A percentile compares a stretch with the other conserved stretches of the same genome.
phyloP scores from a whole-genome alignment of 2,113 vertebrate species.

The Chloropsis cyanopogon region DNA sequence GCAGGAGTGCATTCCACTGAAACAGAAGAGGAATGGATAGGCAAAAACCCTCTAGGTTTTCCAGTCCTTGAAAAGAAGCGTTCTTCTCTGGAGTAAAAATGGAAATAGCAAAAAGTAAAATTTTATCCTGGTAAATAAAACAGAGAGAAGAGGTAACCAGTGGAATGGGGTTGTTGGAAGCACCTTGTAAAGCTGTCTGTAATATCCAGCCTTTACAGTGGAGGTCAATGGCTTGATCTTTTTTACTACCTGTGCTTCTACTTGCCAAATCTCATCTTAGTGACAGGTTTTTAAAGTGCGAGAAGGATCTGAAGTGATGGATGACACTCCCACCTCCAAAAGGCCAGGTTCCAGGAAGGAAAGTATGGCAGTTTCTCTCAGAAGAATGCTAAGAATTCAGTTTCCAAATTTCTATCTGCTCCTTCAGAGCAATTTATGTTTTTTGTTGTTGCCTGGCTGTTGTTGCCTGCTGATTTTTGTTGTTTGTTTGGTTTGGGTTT shows the following conservation, averaged over 20 bases:
- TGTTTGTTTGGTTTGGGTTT: background rate
- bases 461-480: background rate
- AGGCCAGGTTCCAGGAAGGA: background rate
- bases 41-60: background rate
- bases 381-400: background rate
- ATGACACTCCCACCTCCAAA: background rate
- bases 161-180: background rate
- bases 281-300: background rate
- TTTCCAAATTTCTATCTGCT: background rate
- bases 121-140: conserved; percentile 2
- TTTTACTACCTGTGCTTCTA: background rate
- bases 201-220: background rate
- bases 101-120: background rate
- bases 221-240: background rate
- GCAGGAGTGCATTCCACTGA: background rate
- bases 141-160: background rate
- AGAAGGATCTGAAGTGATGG: background rate
- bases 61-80: background rate
- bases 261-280: background rate
- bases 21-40: background rate
- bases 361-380: background rate
- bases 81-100: background rate
- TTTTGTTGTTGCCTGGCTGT: background rate
- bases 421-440: background rate
- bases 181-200: background rate